Evolutionary conservation across 2,888 invertebrate species (phyloP).

Genomic region (Ephialtes manifestator): DNA sequence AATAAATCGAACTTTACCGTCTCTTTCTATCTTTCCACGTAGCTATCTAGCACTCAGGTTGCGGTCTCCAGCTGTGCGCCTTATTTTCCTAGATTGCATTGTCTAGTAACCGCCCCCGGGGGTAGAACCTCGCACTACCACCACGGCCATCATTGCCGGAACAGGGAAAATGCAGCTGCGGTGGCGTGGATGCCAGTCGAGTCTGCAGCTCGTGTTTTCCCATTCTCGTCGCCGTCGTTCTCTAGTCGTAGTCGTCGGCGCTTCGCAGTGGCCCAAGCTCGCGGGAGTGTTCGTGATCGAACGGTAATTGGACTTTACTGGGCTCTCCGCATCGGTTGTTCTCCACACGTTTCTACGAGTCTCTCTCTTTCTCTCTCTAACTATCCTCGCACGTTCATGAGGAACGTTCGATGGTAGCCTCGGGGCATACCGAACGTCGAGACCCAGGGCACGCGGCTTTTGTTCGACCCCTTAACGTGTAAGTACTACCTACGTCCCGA

Average conservation of each 20-base stretch:
- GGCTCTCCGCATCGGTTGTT: constrained; percentile 40
- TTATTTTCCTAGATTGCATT: constrained; percentile 62
- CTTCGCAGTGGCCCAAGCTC: constrained; percentile 20
- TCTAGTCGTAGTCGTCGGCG: constrained; percentile 34
- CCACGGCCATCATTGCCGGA: constrained; percentile 26
- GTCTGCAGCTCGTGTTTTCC: constrained; percentile 45
- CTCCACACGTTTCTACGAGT: constrained; percentile 12
- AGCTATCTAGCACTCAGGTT: constrained; percentile 22
- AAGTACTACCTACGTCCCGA: constrained; percentile 23
- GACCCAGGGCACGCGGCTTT: constrained; percentile 32
- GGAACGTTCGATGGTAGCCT: constrained; percentile 22
- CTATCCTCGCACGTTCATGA: constrained; percentile 28
- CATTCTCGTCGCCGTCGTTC: constrained; percentile 33
- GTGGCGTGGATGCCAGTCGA: constrained; percentile 42
- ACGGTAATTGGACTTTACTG: constrained; percentile 60
- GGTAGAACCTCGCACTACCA: constrained; percentile 15
- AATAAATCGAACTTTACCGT: constrained; percentile 33
- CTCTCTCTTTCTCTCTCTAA: constrained; percentile 19
- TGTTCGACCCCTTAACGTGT: constrained; percentile 47
- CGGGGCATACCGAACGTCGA: constrained; percentile 53
- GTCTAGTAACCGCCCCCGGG: constrained; percentile 52
- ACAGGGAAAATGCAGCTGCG: constrained; percentile 57
- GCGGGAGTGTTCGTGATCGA: constrained; percentile 61
- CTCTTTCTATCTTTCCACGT: constrained; percentile 1
- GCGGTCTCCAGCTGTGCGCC: constrained; percentile 59